Evolutionary conservation across 53 echinoderm and acorn worm genomes (phyloP).

Genomic region (Patiria pectinifera): DNA sequence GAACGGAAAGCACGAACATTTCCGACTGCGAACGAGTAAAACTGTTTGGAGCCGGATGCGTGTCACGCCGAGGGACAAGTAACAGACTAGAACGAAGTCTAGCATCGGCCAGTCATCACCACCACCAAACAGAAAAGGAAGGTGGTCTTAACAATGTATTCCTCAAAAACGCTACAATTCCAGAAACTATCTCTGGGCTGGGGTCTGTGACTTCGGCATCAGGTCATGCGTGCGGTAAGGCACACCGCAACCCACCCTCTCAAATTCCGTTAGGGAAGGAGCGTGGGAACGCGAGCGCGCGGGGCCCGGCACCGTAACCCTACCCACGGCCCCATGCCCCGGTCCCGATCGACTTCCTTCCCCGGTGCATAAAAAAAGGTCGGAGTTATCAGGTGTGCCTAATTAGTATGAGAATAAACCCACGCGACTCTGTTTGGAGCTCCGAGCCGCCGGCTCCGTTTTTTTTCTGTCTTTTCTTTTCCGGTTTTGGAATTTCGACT

Average conservation of each 20-base stretch:
- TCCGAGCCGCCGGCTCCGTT: background rate
- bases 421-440: conserved; percentile 56
- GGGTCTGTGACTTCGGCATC: background rate
- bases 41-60: no score
- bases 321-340: background rate
- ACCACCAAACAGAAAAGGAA: background rate
- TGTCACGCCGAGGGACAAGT: background rate
- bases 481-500: conserved; percentile 17
- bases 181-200: background rate
- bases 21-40: no score
- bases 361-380: background rate
- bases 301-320: conserved; percentile 15
- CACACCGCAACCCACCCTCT: conserved; percentile 33
- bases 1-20: no score
- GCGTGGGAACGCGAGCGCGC: conserved; percentile 57
- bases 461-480: background rate
- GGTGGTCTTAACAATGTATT: background rate
- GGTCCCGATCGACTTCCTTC: background rate
- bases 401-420: conserved; percentile 54
- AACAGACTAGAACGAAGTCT: background rate
- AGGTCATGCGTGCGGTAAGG: conserved; percentile 49
- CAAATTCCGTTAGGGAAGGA: conserved; percentile 49
- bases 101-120: background rate
- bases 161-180: background rate
- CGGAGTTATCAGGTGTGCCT: conserved; percentile 8